phyloP scores from a whole-genome alignment of 2,888 invertebrate genomes.

The Oscheius onirici region DNA sequence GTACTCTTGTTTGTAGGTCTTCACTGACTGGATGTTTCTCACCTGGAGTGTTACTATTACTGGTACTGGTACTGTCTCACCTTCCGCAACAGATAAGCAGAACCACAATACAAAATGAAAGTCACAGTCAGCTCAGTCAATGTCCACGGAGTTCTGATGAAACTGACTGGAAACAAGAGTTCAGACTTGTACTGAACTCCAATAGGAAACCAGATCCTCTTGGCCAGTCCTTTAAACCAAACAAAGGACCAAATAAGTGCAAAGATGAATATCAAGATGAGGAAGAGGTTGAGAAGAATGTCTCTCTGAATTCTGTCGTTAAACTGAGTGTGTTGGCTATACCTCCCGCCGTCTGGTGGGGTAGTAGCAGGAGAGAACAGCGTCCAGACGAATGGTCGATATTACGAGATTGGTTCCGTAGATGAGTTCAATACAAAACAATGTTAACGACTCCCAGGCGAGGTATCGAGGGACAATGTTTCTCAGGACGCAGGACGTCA shows the following conservation, averaged over 20 bases:
- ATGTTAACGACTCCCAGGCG: background rate
- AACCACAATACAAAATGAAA: background rate
- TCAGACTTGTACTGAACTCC: background rate
- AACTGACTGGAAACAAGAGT: background rate
- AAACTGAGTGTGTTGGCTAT: no score
- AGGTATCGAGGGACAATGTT: background rate
- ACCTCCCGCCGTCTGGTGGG: background rate
- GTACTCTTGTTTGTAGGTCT: background rate
- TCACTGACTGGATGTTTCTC: background rate
- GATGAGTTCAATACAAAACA: slow-evolving; percentile 17
- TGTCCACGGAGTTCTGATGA: background rate
- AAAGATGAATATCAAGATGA: background rate
- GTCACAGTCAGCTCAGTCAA: background rate
- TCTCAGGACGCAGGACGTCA: background rate
- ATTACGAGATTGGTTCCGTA: slow-evolving; percentile 10
- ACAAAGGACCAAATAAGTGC: background rate
- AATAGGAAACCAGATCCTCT: slow-evolving; percentile 6
- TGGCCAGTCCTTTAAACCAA: background rate
- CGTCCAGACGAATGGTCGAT: background rate
- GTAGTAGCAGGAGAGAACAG: background rate
- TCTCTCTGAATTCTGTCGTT: background rate
- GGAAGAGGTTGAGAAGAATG: background rate
- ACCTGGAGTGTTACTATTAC: background rate
- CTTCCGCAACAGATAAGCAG: background rate
- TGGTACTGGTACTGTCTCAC: no score